Conservation (phyloP, 35 echinoderm and acorn worm species). For the Nesometra sesokonis region DNA sequence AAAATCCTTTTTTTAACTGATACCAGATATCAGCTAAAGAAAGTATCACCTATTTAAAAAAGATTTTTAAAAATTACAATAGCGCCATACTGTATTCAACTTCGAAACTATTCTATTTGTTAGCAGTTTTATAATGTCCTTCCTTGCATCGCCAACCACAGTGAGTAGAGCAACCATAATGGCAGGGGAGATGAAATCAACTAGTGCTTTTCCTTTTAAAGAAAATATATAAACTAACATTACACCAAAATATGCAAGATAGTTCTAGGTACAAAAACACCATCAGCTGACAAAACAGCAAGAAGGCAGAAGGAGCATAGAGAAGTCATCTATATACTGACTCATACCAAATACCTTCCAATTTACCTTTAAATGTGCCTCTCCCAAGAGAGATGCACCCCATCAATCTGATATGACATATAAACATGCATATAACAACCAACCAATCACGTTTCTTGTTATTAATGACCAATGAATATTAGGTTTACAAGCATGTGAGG, state of each 20-base stretch:
- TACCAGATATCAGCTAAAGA: too few relatives aligned
- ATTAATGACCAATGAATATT: not conserved
- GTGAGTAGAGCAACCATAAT: too few relatives aligned
- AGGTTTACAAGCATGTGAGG: not conserved
- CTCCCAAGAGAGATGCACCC: not conserved
- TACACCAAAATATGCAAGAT: not conserved
- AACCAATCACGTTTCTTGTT: not conserved
- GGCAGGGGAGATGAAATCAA: too few relatives aligned
- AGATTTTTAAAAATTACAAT: too few relatives aligned
- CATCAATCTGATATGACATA: not conserved
- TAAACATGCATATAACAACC: too few relatives aligned
- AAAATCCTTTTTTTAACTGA: too few relatives aligned
- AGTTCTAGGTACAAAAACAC: not conserved
- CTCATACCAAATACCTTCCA: not conserved
- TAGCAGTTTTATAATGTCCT: too few relatives aligned
- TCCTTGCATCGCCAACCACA: too few relatives aligned
- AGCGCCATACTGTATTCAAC: too few relatives aligned
- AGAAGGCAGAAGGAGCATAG: not conserved
- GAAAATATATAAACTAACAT: not conserved
- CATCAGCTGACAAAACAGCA: not conserved
- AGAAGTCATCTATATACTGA: not conserved
- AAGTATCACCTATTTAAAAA: too few relatives aligned
- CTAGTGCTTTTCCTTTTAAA: not conserved
- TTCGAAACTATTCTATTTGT: too few relatives aligned
- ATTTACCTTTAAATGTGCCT: not conserved